Evolutionary conservation across 2,888 invertebrate genomes (phyloP).

Genomic region (Drosophila monieri): DNA sequence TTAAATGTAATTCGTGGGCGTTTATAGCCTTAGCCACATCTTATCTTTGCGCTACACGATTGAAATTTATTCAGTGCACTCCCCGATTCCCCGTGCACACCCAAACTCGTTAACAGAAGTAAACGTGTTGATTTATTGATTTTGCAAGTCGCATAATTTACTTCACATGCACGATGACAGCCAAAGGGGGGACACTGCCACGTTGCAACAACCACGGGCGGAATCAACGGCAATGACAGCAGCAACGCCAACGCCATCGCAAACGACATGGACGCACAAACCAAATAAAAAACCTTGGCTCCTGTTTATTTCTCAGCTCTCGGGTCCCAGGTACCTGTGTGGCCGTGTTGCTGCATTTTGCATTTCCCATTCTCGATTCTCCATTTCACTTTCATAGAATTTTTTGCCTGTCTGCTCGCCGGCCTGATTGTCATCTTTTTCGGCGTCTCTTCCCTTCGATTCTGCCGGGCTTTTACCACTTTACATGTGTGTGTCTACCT

Average conservation of each 20-base stretch:
- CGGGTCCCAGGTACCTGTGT: conserved; percentile 35
- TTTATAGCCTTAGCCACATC: conserved; percentile 16
- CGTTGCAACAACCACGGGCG: conserved; percentile 17
- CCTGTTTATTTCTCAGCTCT: conserved; percentile 65
- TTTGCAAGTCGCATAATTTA: conserved; percentile 80
- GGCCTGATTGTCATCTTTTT: conserved; percentile 69
- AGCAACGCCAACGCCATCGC: conserved; percentile 30
- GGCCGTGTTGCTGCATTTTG: conserved; percentile 27
- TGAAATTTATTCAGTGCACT: conserved; percentile 23
- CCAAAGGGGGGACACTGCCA: conserved; percentile 27
- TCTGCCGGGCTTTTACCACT: background rate
- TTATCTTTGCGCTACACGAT: background rate
- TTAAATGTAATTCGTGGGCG: conserved; percentile 34
- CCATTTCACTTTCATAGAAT: conserved; percentile 29
- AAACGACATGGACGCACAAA: conserved; percentile 24
- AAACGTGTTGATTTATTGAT: conserved; percentile 81
- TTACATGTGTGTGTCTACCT: conserved; percentile 50
- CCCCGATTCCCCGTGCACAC: background rate
- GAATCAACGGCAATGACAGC: conserved; percentile 27
- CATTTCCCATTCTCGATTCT: conserved; percentile 35
- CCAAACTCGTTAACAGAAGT: conserved; percentile 71
- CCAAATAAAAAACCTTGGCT: conserved; percentile 70
- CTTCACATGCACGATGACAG: conserved; percentile 66
- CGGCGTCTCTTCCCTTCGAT: conserved; percentile 3
- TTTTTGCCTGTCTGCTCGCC: conserved; percentile 42